Conservation (phyloP, 2,113 vertebrate genomes). For the Aplodontia rufa region DNA sequence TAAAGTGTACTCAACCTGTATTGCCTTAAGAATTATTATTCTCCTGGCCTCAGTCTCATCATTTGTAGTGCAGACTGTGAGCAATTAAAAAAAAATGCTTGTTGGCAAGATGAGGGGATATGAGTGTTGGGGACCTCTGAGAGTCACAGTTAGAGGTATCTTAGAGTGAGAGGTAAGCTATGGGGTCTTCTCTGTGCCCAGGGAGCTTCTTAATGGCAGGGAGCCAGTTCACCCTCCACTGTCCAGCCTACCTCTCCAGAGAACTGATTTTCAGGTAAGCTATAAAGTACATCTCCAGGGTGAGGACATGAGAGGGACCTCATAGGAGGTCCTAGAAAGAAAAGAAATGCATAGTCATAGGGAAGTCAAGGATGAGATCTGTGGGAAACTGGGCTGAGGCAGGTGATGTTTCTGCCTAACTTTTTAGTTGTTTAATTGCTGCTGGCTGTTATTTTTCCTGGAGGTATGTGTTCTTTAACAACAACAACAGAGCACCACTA, state of each 20-base stretch:
- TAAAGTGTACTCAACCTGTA: not conserved
- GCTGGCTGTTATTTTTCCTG: not conserved
- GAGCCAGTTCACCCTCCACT: not conserved
- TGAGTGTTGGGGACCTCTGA: not conserved
- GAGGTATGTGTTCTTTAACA: not conserved
- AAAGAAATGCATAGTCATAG: not conserved
- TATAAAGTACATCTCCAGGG: not conserved
- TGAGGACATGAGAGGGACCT: not conserved
- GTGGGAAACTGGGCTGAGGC: not conserved
- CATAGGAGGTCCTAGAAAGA: not conserved
- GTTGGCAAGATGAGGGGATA: not conserved
- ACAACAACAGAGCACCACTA: constrained; percentile 62
- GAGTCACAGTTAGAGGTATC: not conserved
- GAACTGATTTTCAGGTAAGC: not conserved
- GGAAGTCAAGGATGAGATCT: not conserved
- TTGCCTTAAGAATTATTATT: not conserved
- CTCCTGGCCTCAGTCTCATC: not conserved
- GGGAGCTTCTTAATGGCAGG: not conserved
- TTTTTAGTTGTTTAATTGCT: not conserved
- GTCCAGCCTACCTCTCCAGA: not conserved
- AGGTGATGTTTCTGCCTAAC: not conserved
- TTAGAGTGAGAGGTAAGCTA: not conserved
- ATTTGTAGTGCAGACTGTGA: not conserved
- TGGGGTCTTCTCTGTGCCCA: not conserved
- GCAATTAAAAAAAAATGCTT: not conserved